Evolutionary conservation across 2,888 invertebrate genomes (phyloP), one percentile per base, ranked within the genome.

Genomic region (Lampropteryx suffumata): DNA sequence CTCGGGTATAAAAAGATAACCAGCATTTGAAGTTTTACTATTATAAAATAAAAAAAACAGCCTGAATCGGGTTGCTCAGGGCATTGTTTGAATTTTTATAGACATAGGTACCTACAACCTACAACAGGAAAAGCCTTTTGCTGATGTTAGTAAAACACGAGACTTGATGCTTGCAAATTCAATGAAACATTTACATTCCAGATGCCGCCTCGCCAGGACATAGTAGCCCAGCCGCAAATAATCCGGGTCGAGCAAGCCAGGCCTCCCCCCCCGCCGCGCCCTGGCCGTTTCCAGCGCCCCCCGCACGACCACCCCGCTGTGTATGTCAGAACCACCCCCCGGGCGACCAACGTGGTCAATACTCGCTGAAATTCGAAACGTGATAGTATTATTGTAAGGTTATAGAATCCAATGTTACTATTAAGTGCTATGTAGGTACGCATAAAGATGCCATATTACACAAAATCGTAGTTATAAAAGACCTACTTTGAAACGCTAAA

Each of bases 201-300:
- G 50, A 89, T 89, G 89, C 72, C 89, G 61, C 89, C 89, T 61
- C 87, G 87, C 48, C 81, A 87, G 66, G 84, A 87, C 53, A 74
- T 81, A 47, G 61, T 53, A n/a, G 41, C 76, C 35, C 79, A 74
- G 59, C 77, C 82, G 28, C 79, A 76, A 55, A 68, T 73, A 40
- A 67, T 79, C 55, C 76, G 70, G 43, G 68, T 74, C 44, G 80
- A 76, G 49, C 72, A 71, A 32, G 64, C 62, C 37, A 65, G 77
- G 53, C 70, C 75, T 3, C 78, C 84, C 17, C 57, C 60, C n/a
- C 83, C 82, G 0, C 87, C 88, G 0, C 64, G 77, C 1, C 87
- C 85, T 0, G 88, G 89, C 2, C 80, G 89, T 56, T 64, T 81
- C 41, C 89, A 89, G 71, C 73, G 88, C 7, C 88, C 89, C 39